Conservation (phyloP, 2,113 vertebrate species). For the Cololabis saira region DNA sequence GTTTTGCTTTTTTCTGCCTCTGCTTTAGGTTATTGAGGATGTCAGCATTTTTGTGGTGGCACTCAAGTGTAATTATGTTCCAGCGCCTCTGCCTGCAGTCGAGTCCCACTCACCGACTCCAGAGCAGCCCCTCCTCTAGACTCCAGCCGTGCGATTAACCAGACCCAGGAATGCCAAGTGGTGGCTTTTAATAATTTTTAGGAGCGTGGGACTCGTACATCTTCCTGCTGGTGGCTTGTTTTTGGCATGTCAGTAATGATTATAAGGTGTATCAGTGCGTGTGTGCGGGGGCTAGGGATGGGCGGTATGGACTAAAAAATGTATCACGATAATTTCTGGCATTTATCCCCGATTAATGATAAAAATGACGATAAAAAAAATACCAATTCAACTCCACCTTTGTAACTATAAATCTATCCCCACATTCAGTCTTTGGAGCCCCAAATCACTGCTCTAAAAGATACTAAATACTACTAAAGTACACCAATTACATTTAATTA, state of each 20-base stretch:
- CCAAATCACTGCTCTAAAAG: too few relatives aligned
- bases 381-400: too few relatives aligned
- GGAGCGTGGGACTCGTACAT: not conserved
- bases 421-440: too few relatives aligned
- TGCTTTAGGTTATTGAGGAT: conserved; percentile 43
- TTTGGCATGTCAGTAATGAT: conserved; percentile 24
- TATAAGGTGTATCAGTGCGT: not conserved
- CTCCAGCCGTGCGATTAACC: conserved; percentile 34
- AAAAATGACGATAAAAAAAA: too few relatives aligned
- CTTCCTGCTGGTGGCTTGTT: conserved; percentile 11
- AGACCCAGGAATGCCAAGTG: conserved; percentile 43
- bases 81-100: conserved; percentile 31
- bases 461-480: too few relatives aligned
- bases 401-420: too few relatives aligned
- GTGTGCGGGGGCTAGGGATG: too few relatives aligned
- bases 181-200: conserved; percentile 17
- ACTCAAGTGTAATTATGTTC: conserved; percentile 66
- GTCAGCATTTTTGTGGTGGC: conserved; percentile 62
- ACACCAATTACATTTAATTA: too few relatives aligned
- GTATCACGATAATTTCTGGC: too few relatives aligned
- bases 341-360: too few relatives aligned
- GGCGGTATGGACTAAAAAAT: too few relatives aligned
- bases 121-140: conserved; percentile 20
- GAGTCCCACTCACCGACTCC: conserved; percentile 48
- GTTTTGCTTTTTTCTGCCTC: conserved; percentile 18